Evolutionary conservation across 2,888 invertebrate genomes (phyloP).

Genomic region (Rhagophthalmus giganteus): DNA sequence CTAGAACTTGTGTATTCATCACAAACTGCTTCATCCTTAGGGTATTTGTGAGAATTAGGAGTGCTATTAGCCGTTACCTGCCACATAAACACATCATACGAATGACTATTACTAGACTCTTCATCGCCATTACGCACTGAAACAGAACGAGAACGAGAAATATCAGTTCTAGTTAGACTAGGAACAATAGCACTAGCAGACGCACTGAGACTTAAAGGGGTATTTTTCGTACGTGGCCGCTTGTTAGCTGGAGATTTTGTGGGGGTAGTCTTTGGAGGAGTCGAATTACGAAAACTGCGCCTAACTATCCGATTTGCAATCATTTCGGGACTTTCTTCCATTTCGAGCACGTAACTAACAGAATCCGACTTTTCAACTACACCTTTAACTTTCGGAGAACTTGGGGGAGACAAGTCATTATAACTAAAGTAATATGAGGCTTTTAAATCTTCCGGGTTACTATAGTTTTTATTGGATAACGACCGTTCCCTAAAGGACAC

Average conservation of each 20-base stretch:
- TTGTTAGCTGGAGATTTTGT: slow-evolving; percentile 52
- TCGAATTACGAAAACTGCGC: slow-evolving; percentile 64
- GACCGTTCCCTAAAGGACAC: slow-evolving; percentile 47
- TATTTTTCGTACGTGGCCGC: slow-evolving; percentile 53
- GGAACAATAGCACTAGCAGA: slow-evolving; percentile 58
- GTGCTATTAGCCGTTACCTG: slow-evolving; percentile 40
- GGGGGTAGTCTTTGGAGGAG: slow-evolving; percentile 53
- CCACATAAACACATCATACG: slow-evolving; percentile 38
- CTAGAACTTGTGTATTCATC: slow-evolving; percentile 2
- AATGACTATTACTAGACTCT: slow-evolving; percentile 33
- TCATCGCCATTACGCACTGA: slow-evolving; percentile 42
- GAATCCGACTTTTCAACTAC: slow-evolving; percentile 85
- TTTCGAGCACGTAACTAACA: slow-evolving; percentile 83
- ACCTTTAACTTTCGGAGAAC: slow-evolving; percentile 77
- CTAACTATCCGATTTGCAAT: slow-evolving; percentile 72
- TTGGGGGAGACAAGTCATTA: slow-evolving; percentile 61
- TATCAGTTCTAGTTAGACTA: slow-evolving; percentile 43
- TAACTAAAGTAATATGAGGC: slow-evolving; percentile 44
- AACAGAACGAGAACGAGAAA: slow-evolving; percentile 55
- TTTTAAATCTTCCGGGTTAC: slow-evolving; percentile 40
- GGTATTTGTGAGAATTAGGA: slow-evolving; percentile 18
- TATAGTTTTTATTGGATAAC: slow-evolving; percentile 35
- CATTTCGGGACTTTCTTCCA: slow-evolving; percentile 72
- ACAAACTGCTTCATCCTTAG: background rate
- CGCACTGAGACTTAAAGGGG: slow-evolving; percentile 56